Percentiles rank a stretch among this genome's conserved stretches.
Evolutionary conservation across 2,113 vertebrate genomes (phyloP).

Genomic region (Rhabdomys dilectus): DNA sequence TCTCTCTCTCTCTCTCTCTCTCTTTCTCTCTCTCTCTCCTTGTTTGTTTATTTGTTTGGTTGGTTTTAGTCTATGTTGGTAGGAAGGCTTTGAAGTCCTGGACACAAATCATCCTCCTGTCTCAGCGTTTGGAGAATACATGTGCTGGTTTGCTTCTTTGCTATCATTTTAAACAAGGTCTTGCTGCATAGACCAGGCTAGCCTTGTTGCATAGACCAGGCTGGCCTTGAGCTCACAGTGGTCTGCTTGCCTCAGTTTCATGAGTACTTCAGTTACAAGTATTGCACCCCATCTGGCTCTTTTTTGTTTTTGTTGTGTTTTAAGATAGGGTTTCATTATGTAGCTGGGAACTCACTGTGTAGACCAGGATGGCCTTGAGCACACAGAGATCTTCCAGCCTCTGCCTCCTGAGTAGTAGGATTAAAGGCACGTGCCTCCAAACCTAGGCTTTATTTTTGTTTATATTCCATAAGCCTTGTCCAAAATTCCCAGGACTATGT

Average conservation of each 20-base stretch:
- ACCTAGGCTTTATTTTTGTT: not conserved
- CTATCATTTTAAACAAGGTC: not conserved
- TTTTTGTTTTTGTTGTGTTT: not conserved
- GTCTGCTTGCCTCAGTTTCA: not conserved
- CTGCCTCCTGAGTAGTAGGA: not conserved
- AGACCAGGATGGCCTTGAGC: not conserved
- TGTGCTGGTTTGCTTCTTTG: not conserved
- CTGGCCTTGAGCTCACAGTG: not conserved
- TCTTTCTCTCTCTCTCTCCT: not conserved
- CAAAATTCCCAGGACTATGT: not conserved
- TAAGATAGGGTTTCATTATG: not conserved
- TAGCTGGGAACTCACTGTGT: not conserved
- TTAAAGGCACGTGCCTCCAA: not conserved
- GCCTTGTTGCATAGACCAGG: not conserved
- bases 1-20: not conserved
- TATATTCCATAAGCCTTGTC: not conserved
- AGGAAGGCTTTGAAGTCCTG: not conserved
- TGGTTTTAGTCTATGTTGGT: not conserved
- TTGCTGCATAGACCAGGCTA: not conserved
- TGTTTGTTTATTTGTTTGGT: not conserved
- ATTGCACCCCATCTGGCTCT: not conserved
- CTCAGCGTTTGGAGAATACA: not conserved
- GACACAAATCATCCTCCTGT: not conserved
- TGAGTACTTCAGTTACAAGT: not conserved
- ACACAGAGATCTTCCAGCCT: not conserved